Evolutionary conservation across 2,888 invertebrate species (phyloP).

Genomic region (Caenorhabditis zanzibari): DNA sequence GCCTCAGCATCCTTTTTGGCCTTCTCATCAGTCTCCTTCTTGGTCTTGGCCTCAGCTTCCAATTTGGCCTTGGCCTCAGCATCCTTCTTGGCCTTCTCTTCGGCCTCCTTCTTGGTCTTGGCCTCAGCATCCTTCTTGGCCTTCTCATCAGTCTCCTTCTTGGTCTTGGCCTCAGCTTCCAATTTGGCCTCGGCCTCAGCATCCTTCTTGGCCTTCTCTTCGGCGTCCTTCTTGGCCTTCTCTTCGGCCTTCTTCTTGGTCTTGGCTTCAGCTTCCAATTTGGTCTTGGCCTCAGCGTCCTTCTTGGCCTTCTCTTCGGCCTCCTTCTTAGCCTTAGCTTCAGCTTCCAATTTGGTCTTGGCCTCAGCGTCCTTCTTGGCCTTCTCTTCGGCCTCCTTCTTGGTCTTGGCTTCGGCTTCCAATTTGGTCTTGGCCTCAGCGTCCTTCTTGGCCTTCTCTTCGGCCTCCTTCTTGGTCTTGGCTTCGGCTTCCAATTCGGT

Average conservation of each 20-base stretch:
- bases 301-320: conserved; percentile 32
- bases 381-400: conserved; percentile 43
- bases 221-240: conserved; percentile 30
- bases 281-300: conserved; percentile 4
- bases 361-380: conserved; percentile 17
- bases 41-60: neutral
- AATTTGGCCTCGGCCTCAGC: conserved; percentile 37
- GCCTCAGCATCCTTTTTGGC: neutral
- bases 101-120: conserved; percentile 12
- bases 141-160: conserved; percentile 16
- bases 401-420: conserved; percentile 34
- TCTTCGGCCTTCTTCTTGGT: conserved; percentile 16
- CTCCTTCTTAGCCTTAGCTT: conserved; percentile 10
- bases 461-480: neutral
- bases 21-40: conserved; percentile 11
- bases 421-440: conserved; percentile 1
- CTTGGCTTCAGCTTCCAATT: conserved; percentile 10
- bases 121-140: conserved; percentile 33
- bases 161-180: conserved; percentile 28
- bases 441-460: neutral
- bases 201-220: conserved; percentile 12
- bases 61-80: conserved; percentile 25
- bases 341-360: neutral
- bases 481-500: neutral
- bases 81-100: conserved; percentile 13